Percentiles rank a stretch among this genome's conserved stretches.
Conservation (phyloP, 2,113 vertebrate genomes). For the Coturnix japonica region DNA sequence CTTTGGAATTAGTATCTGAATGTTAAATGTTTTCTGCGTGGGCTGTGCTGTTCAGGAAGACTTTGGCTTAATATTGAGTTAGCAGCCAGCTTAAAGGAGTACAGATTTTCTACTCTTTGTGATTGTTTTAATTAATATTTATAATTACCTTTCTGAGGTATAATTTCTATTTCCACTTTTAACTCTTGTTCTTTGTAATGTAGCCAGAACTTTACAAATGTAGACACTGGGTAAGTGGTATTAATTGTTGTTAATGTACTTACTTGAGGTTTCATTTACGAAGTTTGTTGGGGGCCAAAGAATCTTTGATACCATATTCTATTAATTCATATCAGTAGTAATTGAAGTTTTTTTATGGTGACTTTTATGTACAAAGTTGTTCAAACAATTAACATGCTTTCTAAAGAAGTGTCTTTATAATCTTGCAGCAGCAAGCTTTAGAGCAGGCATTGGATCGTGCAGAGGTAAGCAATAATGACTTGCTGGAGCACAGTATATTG, state of each 20-base stretch:
- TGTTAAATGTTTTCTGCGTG: background rate
- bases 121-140: background rate
- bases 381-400: background rate
- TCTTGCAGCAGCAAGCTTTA: conserved; percentile 92
- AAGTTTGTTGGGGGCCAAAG: background rate
- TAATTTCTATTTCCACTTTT: background rate
- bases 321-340: background rate
- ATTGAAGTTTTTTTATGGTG: background rate
- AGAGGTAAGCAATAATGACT: conserved; percentile 84
- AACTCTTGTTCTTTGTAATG: background rate
- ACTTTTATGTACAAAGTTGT: background rate
- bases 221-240: background rate
- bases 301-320: background rate
- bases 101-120: background rate
- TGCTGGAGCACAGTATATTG: background rate
- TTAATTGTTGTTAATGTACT: background rate
- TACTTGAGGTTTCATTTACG: background rate
- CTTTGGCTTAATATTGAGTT: background rate
- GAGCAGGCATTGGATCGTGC: conserved; percentile 98
- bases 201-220: background rate
- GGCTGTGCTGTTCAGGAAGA: background rate
- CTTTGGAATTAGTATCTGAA: background rate
- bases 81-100: background rate
- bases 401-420: conserved; percentile 33
- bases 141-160: background rate